phyloP scores from a whole-genome alignment of 1,140 invertebrate genomes.

The Drosophila parvula region DNA sequence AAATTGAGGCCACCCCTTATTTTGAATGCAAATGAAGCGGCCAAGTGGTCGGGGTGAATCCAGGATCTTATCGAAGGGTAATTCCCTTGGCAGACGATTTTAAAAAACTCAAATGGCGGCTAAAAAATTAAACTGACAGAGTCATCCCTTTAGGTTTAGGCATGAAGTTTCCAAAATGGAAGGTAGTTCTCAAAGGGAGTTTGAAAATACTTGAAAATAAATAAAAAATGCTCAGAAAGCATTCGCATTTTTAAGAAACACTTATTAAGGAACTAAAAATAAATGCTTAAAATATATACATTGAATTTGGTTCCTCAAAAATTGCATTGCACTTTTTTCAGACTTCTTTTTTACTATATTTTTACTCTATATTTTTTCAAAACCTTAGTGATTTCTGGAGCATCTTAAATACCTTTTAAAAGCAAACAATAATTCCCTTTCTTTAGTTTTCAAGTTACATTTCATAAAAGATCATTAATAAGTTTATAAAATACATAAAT shows the following conservation, averaged over 20 bases:
- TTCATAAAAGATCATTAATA: not conserved
- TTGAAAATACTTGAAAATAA: not conserved
- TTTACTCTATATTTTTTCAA: too few relatives aligned
- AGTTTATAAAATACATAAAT: too few relatives aligned
- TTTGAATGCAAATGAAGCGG: constrained; percentile 66
- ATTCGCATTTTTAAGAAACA: too few relatives aligned
- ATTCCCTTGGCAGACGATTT: not conserved
- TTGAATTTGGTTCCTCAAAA: too few relatives aligned
- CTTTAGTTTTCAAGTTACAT: not conserved
- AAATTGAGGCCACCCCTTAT: constrained; percentile 54
- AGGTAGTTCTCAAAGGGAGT: not conserved
- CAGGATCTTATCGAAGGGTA: constrained; percentile 6
- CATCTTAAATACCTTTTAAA: too few relatives aligned
- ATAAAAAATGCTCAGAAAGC: too few relatives aligned
- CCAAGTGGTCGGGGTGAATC: constrained; percentile 16
- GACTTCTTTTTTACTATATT: too few relatives aligned
- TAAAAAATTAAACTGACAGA: constrained; percentile 20
- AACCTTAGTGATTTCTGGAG: too few relatives aligned
- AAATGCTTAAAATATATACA: not conserved
- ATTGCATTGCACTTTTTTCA: too few relatives aligned
- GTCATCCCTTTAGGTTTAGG: not conserved
- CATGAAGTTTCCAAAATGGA: constrained; percentile 22
- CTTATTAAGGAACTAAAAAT: too few relatives aligned
- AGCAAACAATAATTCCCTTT: not conserved
- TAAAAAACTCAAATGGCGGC: constrained; percentile 37